Conservation (phyloP, 2,113 vertebrate species). For the Octodon degus region DNA sequence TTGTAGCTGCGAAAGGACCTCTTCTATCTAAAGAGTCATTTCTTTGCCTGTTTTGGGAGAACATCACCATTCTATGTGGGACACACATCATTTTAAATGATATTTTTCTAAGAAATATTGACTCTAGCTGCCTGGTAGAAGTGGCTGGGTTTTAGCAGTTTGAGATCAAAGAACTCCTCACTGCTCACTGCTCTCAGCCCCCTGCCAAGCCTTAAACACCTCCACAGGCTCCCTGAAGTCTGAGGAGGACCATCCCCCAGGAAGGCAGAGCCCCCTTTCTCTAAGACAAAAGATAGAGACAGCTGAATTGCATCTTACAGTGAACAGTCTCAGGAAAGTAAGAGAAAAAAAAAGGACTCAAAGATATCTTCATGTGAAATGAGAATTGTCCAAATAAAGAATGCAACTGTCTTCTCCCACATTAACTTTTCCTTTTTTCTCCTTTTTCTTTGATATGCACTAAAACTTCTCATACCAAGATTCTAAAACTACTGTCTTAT, state of each 20-base stretch:
- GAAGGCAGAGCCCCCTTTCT: background rate
- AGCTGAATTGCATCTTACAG: background rate
- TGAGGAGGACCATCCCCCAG: too few relatives aligned
- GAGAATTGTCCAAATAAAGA: background rate
- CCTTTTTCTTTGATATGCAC: background rate
- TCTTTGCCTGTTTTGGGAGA: background rate
- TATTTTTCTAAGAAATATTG: background rate
- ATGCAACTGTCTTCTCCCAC: background rate
- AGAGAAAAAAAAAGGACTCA: background rate
- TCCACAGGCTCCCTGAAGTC: background rate
- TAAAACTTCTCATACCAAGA: background rate
- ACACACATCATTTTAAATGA: background rate
- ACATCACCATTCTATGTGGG: background rate
- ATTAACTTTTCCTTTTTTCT: rapidly evolving
- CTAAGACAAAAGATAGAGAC: background rate
- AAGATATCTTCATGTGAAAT: background rate
- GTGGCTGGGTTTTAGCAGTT: background rate
- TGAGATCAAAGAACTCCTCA: background rate
- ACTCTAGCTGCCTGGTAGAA: background rate
- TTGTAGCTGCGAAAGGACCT: background rate
- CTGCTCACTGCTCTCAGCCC: background rate
- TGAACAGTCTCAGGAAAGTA: background rate
- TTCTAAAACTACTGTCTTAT: background rate
- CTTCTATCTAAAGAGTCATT: background rate
- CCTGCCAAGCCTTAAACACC: background rate